phyloP scores from a whole-genome alignment of 2,888 invertebrate species.

The Eledona agricola region DNA sequence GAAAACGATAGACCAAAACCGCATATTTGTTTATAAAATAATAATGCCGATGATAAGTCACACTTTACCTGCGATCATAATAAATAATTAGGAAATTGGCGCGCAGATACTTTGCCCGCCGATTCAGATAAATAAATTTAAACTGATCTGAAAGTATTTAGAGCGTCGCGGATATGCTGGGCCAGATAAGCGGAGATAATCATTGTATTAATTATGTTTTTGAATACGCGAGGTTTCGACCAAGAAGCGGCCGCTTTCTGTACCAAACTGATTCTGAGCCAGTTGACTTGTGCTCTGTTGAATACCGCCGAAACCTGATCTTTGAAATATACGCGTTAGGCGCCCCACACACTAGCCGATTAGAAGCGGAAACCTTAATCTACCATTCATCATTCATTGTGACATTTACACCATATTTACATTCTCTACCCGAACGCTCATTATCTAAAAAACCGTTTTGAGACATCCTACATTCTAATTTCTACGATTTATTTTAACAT shows the following conservation, averaged over 20 bases:
- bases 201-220: constrained; percentile 19
- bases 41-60: constrained; percentile 2
- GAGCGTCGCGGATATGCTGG: background rate
- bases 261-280: constrained; percentile 33
- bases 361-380: too few species aligned
- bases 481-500: too few species aligned
- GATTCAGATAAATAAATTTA: constrained; percentile 5
- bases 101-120: constrained; percentile 5
- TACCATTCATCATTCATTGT: too few species aligned
- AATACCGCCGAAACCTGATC: constrained; percentile 39
- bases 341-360: constrained; percentile 24
- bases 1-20: constrained; percentile 8
- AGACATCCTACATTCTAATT: too few species aligned
- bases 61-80: constrained; percentile 14
- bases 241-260: constrained; percentile 18
- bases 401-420: too few species aligned
- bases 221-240: constrained; percentile 11
- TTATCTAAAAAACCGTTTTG: too few species aligned
- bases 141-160: constrained; percentile 3
- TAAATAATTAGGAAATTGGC: constrained; percentile 21
- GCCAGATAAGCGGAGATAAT: constrained; percentile 12
- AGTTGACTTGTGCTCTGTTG: constrained; percentile 30
- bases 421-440: too few species aligned
- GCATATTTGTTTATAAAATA: constrained; percentile 14
- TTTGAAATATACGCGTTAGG: constrained; percentile 31